Conservation (phyloP, 2,888 invertebrate genomes). For the Rhyacophila evoluta region DNA sequence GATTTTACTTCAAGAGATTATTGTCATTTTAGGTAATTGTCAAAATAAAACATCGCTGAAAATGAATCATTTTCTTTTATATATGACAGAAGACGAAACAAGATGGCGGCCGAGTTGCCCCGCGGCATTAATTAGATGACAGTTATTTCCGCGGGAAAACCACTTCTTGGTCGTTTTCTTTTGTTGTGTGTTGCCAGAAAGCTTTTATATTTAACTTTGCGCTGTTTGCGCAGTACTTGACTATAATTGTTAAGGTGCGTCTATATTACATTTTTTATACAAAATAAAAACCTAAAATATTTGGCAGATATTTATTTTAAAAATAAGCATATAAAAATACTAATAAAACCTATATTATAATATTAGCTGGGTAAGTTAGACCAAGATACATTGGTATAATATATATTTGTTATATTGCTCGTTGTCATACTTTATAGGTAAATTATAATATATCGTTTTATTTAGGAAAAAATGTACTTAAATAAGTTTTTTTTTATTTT, state of each 20-base stretch:
- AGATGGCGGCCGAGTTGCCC: constrained; percentile 58
- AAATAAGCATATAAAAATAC: too few species aligned
- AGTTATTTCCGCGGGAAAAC: constrained; percentile 48
- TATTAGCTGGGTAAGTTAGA: too few species aligned
- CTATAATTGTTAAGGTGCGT: background rate
- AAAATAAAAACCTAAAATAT: too few species aligned
- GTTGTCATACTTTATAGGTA: too few species aligned
- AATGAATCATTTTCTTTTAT: background rate
- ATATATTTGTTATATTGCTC: too few species aligned
- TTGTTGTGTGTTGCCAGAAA: constrained; percentile 32
- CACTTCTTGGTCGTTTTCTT: constrained; percentile 29
- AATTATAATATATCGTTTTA: too few species aligned
- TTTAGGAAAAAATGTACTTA: too few species aligned
- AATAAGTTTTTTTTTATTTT: too few species aligned
- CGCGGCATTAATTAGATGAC: constrained; percentile 69
- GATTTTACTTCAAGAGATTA: constrained; percentile 5
- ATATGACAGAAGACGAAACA: background rate
- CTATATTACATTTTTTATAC: background rate
- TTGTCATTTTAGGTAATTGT: constrained; percentile 16
- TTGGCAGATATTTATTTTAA: too few species aligned
- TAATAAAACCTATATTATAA: too few species aligned
- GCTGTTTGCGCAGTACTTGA: background rate
- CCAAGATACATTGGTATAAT: too few species aligned
- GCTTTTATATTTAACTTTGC: constrained; percentile 36
- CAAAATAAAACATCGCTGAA: background rate